Conservation (phyloP, 2,797 vertebrate genomes). For the Chloroceryle inda region DNA sequence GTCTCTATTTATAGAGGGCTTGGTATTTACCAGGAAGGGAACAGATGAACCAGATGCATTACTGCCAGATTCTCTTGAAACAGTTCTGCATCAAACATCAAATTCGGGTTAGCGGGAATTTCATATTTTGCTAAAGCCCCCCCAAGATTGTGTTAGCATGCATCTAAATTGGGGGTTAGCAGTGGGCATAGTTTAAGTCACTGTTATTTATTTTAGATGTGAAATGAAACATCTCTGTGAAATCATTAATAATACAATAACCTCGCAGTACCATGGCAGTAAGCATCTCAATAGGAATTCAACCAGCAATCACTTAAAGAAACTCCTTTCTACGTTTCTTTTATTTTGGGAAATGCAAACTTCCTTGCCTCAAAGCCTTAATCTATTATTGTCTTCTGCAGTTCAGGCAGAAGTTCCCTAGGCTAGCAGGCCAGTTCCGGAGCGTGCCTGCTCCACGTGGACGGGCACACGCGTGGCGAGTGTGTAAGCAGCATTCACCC, state of each 20-base stretch:
- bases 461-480: background rate
- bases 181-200: background rate
- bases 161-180: background rate
- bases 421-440: background rate
- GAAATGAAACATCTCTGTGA: conserved; percentile 6
- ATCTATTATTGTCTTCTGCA: background rate
- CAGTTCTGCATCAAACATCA: conserved; percentile 10
- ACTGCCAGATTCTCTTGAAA: conserved; percentile 41
- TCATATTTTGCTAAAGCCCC: background rate
- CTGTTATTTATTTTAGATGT: conserved; percentile 6
- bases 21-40: conserved; percentile 47
- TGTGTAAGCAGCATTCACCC: background rate
- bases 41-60: conserved; percentile 22
- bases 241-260: background rate
- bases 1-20: conserved; percentile 56
- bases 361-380: background rate
- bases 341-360: background rate
- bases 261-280: background rate
- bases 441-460: background rate
- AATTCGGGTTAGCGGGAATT: background rate
- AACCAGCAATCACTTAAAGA: background rate
- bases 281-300: background rate
- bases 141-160: background rate
- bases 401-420: background rate
- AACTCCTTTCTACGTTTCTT: background rate